These are phyloP conservation scores for Heliconius charithonia DNA, from an alignment of 2,888 invertebrate species.

Conservation along the genomic window DNA sequence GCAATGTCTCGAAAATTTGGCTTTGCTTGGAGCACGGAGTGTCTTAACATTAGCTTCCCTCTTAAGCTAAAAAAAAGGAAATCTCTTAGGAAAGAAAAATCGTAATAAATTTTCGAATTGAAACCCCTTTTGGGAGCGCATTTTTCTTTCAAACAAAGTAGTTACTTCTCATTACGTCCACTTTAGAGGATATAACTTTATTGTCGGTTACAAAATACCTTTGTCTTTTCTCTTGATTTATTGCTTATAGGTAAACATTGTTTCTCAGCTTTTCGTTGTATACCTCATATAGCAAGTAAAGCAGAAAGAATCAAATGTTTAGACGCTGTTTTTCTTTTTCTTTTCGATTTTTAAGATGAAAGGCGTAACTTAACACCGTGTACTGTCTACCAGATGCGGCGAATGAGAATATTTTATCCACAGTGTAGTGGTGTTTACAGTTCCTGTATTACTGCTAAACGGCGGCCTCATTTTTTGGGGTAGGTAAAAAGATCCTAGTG, in stretches of 20 bases:
- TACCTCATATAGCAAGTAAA: background rate
- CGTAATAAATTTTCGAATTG: background rate
- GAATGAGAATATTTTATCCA: too few relatives aligned
- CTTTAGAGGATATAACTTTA: conserved; percentile 5
- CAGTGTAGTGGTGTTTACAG: too few relatives aligned
- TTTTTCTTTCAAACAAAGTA: background rate
- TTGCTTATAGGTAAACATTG: too few relatives aligned
- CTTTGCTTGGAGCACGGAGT: background rate
- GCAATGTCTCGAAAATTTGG: background rate
- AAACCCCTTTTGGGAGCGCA: background rate
- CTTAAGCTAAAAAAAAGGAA: background rate
- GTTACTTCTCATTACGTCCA: background rate
- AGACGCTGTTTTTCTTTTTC: background rate
- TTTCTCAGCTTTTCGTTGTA: background rate
- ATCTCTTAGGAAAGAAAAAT: background rate
- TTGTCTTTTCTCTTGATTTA: too few relatives aligned
- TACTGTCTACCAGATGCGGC: background rate
- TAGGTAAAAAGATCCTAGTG: too few relatives aligned
- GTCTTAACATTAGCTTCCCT: background rate
- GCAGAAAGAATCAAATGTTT: background rate
- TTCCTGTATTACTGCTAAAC: too few relatives aligned
- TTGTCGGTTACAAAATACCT: background rate
- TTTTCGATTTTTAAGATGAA: background rate
- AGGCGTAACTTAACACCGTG: too few relatives aligned
- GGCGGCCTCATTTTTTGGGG: too few relatives aligned